A percentile compares a stretch with the other conserved stretches of the same genome.
phyloP scores from a whole-genome alignment of 1,140 invertebrate species.

The Ylistrum balloti region DNA sequence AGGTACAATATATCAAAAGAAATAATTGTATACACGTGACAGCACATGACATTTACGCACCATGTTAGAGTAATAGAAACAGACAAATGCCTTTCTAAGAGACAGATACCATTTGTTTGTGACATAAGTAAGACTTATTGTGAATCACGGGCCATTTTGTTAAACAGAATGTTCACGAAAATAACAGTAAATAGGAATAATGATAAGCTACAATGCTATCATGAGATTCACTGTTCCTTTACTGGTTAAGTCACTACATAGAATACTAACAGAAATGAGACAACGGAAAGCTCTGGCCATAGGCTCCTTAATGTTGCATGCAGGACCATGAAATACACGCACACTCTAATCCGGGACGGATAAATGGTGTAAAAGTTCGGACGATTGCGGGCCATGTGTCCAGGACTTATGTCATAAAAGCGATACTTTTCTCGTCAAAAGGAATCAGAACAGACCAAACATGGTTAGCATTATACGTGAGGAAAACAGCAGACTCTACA shows the following conservation, averaged over 20 bases:
- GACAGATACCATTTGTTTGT: not conserved
- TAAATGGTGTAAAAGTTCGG: not conserved
- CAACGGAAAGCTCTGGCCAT: not conserved
- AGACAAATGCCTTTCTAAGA: not conserved
- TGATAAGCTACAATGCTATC: not conserved
- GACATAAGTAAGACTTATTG: not conserved
- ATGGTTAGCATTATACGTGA: constrained; percentile 33
- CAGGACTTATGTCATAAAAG: not conserved
- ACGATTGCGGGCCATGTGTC: not conserved
- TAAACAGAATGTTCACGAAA: not conserved
- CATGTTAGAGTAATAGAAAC: not conserved
- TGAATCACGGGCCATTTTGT: not conserved
- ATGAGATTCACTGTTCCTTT: not conserved
- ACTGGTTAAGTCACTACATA: not conserved
- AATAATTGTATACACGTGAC: not conserved
- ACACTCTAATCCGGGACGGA: not conserved
- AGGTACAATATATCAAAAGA: too few species aligned
- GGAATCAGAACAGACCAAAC: constrained; percentile 2
- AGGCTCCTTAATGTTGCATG: not conserved
- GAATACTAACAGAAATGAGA: not conserved
- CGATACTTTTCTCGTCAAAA: not conserved
- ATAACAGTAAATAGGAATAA: not conserved
- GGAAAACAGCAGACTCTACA: not conserved
- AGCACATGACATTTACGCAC: not conserved
- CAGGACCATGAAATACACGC: not conserved